phyloP scores from a whole-genome alignment of 2,888 invertebrate genomes.

The Phasia obesa region DNA sequence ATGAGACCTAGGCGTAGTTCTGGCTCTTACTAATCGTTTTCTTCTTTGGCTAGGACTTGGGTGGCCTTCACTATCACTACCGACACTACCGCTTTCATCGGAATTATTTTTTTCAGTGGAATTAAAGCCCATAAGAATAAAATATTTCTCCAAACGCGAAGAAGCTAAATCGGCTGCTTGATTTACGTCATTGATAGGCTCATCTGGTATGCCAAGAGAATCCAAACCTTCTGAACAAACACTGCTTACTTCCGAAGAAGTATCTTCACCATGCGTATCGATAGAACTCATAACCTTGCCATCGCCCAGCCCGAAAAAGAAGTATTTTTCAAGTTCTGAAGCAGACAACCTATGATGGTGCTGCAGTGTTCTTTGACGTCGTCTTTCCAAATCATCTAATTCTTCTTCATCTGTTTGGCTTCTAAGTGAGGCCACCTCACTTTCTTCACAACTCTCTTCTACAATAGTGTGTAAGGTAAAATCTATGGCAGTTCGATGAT shows the following conservation, averaged over 20 bases:
- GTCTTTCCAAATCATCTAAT: conserved; percentile 78
- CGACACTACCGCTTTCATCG: conserved; percentile 92
- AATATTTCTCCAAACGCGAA: conserved; percentile 94
- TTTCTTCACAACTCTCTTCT: conserved; percentile 97
- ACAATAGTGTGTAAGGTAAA: conserved; percentile 96
- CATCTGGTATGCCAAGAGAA: conserved; percentile 85
- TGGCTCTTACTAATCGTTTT: conserved; percentile 90
- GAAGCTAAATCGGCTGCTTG: conserved; percentile 91
- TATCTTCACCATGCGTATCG: conserved; percentile 85
- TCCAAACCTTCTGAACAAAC: conserved; percentile 93
- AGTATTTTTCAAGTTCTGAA: conserved; percentile 94
- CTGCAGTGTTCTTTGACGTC: conserved; percentile 80
- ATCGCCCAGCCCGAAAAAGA: conserved; percentile 92
- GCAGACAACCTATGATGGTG: conserved; percentile 87
- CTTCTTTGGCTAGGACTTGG: conserved; percentile 94
- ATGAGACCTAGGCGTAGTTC: conserved; percentile 92
- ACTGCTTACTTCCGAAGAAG: conserved; percentile 91
- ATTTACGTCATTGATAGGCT: conserved; percentile 83
- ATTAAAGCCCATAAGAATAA: conserved; percentile 92
- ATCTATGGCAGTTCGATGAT: conserved; percentile 91
- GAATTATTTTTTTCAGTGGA: conserved; percentile 87
- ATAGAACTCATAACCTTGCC: conserved; percentile 83
- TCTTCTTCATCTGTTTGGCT: conserved; percentile 75
- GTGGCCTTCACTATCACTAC: conserved; percentile 94
- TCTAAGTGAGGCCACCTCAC: conserved; percentile 88